These are phyloP conservation scores for Plectus sambesii DNA, from an alignment of 1,140 invertebrate genomes.

Conservation along the genomic window DNA sequence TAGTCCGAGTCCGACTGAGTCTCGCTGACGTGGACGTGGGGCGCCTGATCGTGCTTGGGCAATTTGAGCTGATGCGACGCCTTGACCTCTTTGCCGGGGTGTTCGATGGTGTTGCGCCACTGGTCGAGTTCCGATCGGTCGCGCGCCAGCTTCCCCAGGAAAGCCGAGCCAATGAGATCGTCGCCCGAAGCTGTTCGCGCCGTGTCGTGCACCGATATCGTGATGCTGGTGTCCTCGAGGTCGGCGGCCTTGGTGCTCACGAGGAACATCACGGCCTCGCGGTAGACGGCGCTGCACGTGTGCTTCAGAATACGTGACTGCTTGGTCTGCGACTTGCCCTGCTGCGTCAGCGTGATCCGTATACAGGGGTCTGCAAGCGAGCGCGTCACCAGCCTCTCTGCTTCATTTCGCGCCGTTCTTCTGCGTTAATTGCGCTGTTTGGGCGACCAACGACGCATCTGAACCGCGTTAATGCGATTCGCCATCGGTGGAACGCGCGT, in stretches of 20 bases:
- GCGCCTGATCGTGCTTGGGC: constrained; percentile 26
- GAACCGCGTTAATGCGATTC: no score
- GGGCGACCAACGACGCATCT: no score
- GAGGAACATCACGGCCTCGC: constrained; percentile 45
- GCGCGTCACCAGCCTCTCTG: no score
- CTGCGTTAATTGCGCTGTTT: no score
- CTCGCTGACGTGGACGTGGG: constrained; percentile 40
- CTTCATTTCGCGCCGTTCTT: no score
- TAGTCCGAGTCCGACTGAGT: constrained; percentile 18
- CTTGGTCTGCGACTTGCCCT: constrained; percentile 8
- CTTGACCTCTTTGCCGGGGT: constrained; percentile 43
- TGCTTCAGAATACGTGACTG: constrained; percentile 27
- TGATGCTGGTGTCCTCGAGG: constrained; percentile 35
- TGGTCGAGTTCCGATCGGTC: constrained; percentile 44
- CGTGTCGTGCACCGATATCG: constrained; percentile 41
- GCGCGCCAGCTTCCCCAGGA: constrained; percentile 33
- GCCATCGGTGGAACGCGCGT: no score
- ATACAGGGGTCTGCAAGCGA: constrained; percentile 33
- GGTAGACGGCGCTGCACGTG: constrained; percentile 32
- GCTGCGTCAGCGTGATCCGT: constrained; percentile 35
- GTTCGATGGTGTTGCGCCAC: constrained; percentile 42
- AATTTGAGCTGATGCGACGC: constrained; percentile 34
- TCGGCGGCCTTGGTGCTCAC: constrained; percentile 36
- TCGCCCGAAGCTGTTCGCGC: constrained; percentile 36
- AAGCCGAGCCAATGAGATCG: constrained; percentile 38